Base-by-base conservation (phyloP, 2,797 vertebrate species). In the Telmatherina bonti region DNA sequence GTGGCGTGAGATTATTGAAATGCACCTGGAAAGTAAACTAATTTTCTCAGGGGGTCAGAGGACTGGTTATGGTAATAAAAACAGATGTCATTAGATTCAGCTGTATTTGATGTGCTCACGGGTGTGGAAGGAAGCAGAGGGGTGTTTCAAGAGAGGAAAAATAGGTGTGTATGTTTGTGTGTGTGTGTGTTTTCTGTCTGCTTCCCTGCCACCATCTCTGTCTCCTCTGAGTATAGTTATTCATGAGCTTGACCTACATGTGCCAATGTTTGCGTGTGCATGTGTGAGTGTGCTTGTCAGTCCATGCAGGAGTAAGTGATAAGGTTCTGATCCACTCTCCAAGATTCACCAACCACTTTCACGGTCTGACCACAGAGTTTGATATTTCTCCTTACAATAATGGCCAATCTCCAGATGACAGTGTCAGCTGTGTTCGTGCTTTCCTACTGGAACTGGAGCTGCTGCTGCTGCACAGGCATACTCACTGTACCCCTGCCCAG, bases 241-340 rank as follows among this genome's bases (percentile, higher is more conserved):
- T 92, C 90, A 88, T 90, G 79, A 90, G 85, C 78, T 70, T 87
- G 87, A 91, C 90, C 90, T 90, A 90, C 85, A 88, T 91, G 81
- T 64, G 65, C 68, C 30, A 51, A 12, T 56, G 69, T 79, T 69
- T 78, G 77, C 76, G 67, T 79, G 74, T 72, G 70, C 29, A 29
- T 74, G 29, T 72, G 41, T 68, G 51, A 60, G 72, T 57, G 51
- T 66, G 67, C 76, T 64, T 79, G 63, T 76, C 43, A 49, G 43
- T 64, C 43, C 45, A 9, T 52, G 57, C 78, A 45, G 65, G 62
- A 72, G 73, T 76, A 74, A 80, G 70, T 68, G 85, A 86, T 82
- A 80, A 83, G 76, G 85, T 87, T 87, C 82, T 78, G 88, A 82
- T 86, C 83, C 86, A 78, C 74, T 81, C 84, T 81, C 71, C 66